phyloP scores from a whole-genome alignment of 2,113 vertebrate species.

The Hymenochirus boettgeri region DNA sequence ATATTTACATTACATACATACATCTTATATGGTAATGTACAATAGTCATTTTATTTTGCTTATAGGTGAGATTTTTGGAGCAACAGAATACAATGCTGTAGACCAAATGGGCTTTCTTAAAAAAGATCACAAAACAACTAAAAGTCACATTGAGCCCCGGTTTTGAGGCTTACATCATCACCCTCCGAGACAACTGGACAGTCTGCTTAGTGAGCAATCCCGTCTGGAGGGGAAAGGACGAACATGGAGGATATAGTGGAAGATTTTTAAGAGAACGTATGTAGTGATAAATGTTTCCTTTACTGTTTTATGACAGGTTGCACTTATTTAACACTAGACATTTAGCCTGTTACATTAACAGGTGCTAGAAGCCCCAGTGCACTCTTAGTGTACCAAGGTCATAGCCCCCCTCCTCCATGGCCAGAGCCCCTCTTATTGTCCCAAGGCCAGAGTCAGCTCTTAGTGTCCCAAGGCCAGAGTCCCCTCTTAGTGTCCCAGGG shows the following conservation, averaged over 20 bases:
- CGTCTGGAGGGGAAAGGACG: constrained; percentile 83
- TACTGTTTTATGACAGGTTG: too few species aligned
- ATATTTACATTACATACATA: too few species aligned
- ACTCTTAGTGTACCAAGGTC: too few species aligned
- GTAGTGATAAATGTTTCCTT: constrained; percentile 31
- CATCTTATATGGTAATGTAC: not conserved
- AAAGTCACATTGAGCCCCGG: constrained; percentile 72
- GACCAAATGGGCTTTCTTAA: constrained; percentile 84
- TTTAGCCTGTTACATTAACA: too few species aligned
- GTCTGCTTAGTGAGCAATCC: constrained; percentile 71
- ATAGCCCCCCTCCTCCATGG: too few species aligned
- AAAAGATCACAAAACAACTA: constrained; percentile 63
- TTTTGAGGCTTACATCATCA: constrained; percentile 79
- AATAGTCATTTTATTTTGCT: not conserved
- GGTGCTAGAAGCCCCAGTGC: too few species aligned
- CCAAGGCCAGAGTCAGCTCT: too few species aligned
- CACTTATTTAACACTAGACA: too few species aligned
- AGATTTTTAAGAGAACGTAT: constrained; percentile 90
- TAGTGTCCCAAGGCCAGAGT: too few species aligned
- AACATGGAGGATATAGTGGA: constrained; percentile 84
- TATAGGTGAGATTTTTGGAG: constrained; percentile 84
- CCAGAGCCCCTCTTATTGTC: too few species aligned
- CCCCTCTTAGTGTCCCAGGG: too few species aligned
- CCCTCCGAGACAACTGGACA: constrained; percentile 78
- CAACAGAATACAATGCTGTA: constrained; percentile 85